Base-by-base conservation (phyloP, 2,797 vertebrate genomes). In the Falco rusticolus region DNA sequence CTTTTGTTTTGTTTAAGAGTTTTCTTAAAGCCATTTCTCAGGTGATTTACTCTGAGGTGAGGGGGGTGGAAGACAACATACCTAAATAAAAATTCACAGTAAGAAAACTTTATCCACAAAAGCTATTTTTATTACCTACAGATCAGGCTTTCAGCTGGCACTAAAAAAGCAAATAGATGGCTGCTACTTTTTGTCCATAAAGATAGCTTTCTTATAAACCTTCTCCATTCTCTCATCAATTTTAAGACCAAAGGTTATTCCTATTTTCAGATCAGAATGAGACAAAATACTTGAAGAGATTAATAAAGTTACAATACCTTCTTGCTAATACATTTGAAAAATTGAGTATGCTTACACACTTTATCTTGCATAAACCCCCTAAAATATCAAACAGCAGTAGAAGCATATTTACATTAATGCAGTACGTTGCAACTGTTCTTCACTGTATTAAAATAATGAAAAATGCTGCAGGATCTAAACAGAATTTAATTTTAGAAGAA, bases 181-280 rank as follows among this genome's bases (percentile, higher is more conserved):
- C 22, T 89, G 63, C 47, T 68, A 68, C 9, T 70, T 80, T 93
- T 82, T 83, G 41, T 76, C 61, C 66, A 16, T 39, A 78, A 71
- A 71, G 33, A 63, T 20, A 45, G 43, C 37, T 77, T 93, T 89
- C 54, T 79, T n/a, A 0, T 64, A 80, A 68, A 17, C 25, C 68
- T 43, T 74, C 63, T 82, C 66, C 41, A 68, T 84, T 68, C 50
- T 79, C 66, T 89, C 65, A 70, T 19, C 68, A 76, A 85, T 72
- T 84, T 90, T 63, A 83, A 77, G 47, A 90, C 25, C 69, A 93
- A 92, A 63, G 29, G 7, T 80, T 87, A 79, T 47, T 91, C 41
- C 57, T 69, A n/a, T 81, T 96, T 85, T 93, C 61, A 85, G 47
- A 91, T 63, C 29, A 78, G 33, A 87, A 91, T 43, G 26, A 97